These are phyloP conservation scores for Delphinus delphis DNA, from an alignment of 2,113 vertebrate genomes.

Conservation along the genomic window DNA sequence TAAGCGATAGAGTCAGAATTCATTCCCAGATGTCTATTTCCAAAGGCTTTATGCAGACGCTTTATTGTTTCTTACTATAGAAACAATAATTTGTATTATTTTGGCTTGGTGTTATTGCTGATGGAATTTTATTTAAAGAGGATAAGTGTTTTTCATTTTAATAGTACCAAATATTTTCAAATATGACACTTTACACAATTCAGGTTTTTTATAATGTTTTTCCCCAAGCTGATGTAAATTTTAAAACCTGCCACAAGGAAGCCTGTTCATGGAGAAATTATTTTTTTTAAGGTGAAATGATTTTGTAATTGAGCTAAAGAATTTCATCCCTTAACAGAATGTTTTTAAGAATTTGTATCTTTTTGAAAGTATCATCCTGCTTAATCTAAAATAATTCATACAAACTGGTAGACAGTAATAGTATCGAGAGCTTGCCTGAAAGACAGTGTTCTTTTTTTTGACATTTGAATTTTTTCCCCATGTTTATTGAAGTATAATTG, in stretches of 20 bases:
- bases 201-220: background rate
- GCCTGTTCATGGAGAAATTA: background rate
- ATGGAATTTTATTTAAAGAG: slow-evolving; percentile 7
- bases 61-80: background rate
- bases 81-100: background rate
- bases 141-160: background rate
- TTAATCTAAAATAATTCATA: background rate
- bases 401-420: background rate
- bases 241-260: background rate
- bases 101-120: background rate
- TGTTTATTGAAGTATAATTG: background rate
- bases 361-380: background rate
- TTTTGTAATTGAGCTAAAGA: background rate
- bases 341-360: background rate
- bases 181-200: background rate
- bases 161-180: background rate
- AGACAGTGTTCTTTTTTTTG: background rate
- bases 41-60: background rate
- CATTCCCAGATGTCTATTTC: background rate
- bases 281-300: background rate
- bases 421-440: background rate
- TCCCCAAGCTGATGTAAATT: background rate
- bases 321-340: background rate
- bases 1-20: background rate
- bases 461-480: background rate